Conservation (phyloP, 1,140 invertebrate species). For the Meloidogyne floridensis region DNA sequence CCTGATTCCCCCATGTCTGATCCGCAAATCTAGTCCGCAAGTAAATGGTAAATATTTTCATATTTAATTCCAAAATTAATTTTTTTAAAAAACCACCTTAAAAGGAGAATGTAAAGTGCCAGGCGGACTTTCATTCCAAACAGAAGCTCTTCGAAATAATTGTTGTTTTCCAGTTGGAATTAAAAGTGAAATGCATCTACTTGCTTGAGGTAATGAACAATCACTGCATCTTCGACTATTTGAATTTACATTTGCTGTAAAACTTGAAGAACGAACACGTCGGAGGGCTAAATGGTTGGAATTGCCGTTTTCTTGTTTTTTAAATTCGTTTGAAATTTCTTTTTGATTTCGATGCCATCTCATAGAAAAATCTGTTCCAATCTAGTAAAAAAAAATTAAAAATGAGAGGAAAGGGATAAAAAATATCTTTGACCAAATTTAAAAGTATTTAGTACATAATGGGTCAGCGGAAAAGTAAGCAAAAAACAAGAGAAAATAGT, state of each 20-base stretch:
- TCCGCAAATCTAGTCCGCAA: neutral
- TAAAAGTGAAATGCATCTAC: conserved; percentile 35
- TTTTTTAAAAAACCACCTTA: conserved; percentile 31
- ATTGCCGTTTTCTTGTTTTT: neutral
- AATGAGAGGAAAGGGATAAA: neutral
- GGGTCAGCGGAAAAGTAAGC: too few species aligned
- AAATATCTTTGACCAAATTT: neutral
- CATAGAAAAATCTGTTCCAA: conserved; percentile 11
- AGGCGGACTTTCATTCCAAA: conserved; percentile 53
- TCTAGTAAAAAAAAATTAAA: neutral
- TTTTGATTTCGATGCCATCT: neutral
- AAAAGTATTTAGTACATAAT: too few species aligned
- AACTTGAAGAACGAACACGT: conserved; percentile 36
- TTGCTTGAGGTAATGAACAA: conserved; percentile 18
- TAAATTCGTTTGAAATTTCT: neutral
- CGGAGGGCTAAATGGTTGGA: neutral
- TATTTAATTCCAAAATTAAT: neutral
- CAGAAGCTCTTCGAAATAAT: conserved; percentile 46
- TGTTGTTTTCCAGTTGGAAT: conserved; percentile 35
- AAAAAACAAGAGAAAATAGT: too few species aligned
- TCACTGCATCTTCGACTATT: conserved; percentile 21
- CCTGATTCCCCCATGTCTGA: too few species aligned
- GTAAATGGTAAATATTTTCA: neutral
- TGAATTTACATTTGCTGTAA: conserved; percentile 13
- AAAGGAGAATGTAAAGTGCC: conserved; percentile 50